Percentiles rank a stretch among this genome's conserved stretches.
phyloP scores from a whole-genome alignment of 2,113 vertebrate genomes.

The Acrocephalus arundinaceus region DNA sequence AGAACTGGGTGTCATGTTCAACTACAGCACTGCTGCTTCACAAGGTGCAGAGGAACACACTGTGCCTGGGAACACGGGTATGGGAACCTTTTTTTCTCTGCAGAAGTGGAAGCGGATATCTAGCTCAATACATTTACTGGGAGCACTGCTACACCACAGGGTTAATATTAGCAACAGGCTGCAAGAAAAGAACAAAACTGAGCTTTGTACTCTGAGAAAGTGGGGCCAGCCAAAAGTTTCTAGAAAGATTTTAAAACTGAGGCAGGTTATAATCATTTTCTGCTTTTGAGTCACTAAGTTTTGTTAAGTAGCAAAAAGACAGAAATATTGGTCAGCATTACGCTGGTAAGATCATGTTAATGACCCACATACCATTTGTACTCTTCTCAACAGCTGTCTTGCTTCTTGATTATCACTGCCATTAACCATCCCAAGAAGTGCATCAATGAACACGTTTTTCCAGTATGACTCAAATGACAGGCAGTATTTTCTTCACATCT shows the following conservation, averaged over 20 bases:
- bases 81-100: background rate
- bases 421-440: constrained; percentile 46
- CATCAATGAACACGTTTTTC: constrained; percentile 50
- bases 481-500: constrained; percentile 32
- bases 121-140: background rate
- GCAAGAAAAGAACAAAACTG: background rate
- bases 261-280: constrained; percentile 45
- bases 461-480: constrained; percentile 2
- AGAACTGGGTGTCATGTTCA: background rate
- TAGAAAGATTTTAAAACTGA: background rate
- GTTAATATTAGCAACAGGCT: background rate
- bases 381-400: constrained; percentile 60
- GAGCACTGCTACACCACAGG: background rate
- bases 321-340: constrained; percentile 56
- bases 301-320: constrained; percentile 45
- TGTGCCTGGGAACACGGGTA: fast-evolving
- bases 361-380: constrained; percentile 37
- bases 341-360: constrained; percentile 38
- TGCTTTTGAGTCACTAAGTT: constrained; percentile 47
- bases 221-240: background rate
- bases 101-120: background rate
- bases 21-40: background rate
- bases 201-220: background rate
- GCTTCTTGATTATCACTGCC: constrained; percentile 56
- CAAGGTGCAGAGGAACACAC: background rate